Evolutionary conservation across 1,140 invertebrate genomes (phyloP).

Genomic region (Drosophila kurseongensis): DNA sequence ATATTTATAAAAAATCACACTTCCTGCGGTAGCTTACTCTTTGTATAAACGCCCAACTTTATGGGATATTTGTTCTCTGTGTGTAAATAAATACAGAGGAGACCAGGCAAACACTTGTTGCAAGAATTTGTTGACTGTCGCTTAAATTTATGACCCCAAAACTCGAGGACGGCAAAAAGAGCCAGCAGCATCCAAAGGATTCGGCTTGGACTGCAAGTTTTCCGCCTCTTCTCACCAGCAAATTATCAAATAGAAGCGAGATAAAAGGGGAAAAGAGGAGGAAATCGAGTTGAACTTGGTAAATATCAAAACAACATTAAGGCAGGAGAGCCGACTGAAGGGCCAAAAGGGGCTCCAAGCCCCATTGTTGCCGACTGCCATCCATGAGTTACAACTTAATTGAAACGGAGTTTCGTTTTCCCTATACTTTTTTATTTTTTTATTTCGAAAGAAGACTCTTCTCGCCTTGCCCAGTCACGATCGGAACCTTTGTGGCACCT

Average conservation of each 20-base stretch:
- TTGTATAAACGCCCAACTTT: background rate
- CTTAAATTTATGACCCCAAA: conserved; percentile 80
- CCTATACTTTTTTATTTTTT: conserved; percentile 5
- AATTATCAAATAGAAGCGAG: conserved; percentile 61
- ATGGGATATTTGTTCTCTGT: background rate
- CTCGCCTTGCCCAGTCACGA: conserved; percentile 68
- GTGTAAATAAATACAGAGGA: background rate
- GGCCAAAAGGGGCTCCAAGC: background rate
- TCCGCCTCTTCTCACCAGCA: conserved; percentile 30
- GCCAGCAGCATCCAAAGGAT: conserved; percentile 31
- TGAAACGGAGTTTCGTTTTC: conserved; percentile 61
- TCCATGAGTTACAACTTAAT: conserved; percentile 83
- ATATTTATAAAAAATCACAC: too few species aligned
- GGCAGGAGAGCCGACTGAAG: conserved; percentile 8
- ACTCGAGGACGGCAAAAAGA: conserved; percentile 27
- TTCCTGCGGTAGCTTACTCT: background rate
- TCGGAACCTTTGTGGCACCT: conserved; percentile 59
- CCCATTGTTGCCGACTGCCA: conserved; percentile 20
- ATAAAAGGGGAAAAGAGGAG: conserved; percentile 28
- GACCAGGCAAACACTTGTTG: conserved; percentile 78
- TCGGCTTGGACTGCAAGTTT: conserved; percentile 39
- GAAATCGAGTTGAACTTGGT: conserved; percentile 50
- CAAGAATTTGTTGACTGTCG: conserved; percentile 83
- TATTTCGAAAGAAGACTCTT: conserved; percentile 11
- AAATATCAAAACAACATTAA: conserved; percentile 81